phyloP scores from a whole-genome alignment of 1,140 invertebrate species.

The Zaprionus lachaisei region DNA sequence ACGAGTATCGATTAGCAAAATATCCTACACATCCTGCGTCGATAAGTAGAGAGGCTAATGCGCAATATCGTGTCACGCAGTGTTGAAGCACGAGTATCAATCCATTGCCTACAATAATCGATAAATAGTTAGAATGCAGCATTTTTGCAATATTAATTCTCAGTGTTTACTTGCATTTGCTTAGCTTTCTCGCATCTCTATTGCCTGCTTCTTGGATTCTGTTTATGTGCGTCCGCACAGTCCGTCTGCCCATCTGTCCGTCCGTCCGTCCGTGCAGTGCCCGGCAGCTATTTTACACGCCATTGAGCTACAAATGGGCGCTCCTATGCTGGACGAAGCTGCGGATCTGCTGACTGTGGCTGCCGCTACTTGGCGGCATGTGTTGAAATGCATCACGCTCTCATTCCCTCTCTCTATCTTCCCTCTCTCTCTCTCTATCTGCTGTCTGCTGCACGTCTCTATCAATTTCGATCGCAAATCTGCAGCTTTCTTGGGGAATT shows the following conservation, averaged over 20 bases:
- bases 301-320: conserved; percentile 74
- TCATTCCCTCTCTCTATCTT: conserved; percentile 5
- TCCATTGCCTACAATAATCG: background rate
- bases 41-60: background rate
- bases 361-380: conserved; percentile 49
- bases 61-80: background rate
- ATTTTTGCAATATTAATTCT: background rate
- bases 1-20: background rate
- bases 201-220: conserved; percentile 35
- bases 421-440: background rate
- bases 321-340: conserved; percentile 22
- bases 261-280: conserved; percentile 32
- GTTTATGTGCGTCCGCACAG: conserved; percentile 42
- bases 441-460: conserved; percentile 35
- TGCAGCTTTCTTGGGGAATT: conserved; percentile 54
- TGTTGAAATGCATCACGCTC: conserved; percentile 38
- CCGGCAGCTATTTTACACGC: conserved; percentile 80
- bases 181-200: conserved; percentile 48
- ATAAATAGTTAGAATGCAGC: background rate
- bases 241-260: conserved; percentile 15
- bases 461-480: conserved; percentile 60
- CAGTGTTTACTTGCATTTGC: background rate
- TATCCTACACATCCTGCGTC: background rate
- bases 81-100: background rate
- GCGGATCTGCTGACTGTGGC: conserved; percentile 37